Conservation (phyloP, 1,140 invertebrate genomes). For the Apis laboriosa region DNA sequence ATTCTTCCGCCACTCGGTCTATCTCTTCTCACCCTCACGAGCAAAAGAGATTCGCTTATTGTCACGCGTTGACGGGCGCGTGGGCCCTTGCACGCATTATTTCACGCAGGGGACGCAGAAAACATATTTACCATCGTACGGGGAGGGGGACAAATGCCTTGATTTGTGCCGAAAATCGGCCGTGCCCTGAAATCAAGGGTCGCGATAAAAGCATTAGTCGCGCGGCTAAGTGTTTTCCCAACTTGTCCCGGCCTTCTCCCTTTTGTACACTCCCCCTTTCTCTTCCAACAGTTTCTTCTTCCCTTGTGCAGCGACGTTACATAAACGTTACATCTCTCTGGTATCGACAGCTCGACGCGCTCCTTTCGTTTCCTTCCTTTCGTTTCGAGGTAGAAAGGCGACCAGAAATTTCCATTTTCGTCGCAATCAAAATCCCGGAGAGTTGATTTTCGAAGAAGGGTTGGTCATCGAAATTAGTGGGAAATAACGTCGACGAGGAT, state of each 20-base stretch:
- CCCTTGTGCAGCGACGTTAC: slow-evolving; percentile 26
- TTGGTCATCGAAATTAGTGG: not conserved
- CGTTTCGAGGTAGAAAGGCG: not conserved
- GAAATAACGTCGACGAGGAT: not conserved
- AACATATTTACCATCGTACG: slow-evolving; percentile 71
- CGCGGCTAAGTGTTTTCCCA: slow-evolving; percentile 71
- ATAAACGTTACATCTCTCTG: slow-evolving; percentile 51
- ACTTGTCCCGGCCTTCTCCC: slow-evolving; percentile 54
- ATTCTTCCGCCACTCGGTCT: slow-evolving; percentile 59
- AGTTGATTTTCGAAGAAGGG: not conserved
- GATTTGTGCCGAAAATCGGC: slow-evolving; percentile 72
- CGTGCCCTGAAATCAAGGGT: slow-evolving; percentile 66
- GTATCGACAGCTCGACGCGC: slow-evolving; percentile 55
- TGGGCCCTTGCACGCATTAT: slow-evolving; percentile 58
- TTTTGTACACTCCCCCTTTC: slow-evolving; percentile 25
- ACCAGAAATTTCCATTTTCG: slow-evolving; percentile 8
- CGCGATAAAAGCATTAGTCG: slow-evolving; percentile 73
- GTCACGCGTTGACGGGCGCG: slow-evolving; percentile 51
- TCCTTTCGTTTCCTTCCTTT: slow-evolving; percentile 32
- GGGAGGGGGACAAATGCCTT: slow-evolving; percentile 72
- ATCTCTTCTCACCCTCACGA: slow-evolving; percentile 53
- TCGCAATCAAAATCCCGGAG: not conserved
- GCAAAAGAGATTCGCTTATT: slow-evolving; percentile 56
- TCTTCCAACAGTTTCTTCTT: slow-evolving; percentile 27
- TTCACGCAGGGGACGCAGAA: slow-evolving; percentile 67